Conservation (phyloP, 2,113 vertebrate genomes). For the Nibea coibor region DNA sequence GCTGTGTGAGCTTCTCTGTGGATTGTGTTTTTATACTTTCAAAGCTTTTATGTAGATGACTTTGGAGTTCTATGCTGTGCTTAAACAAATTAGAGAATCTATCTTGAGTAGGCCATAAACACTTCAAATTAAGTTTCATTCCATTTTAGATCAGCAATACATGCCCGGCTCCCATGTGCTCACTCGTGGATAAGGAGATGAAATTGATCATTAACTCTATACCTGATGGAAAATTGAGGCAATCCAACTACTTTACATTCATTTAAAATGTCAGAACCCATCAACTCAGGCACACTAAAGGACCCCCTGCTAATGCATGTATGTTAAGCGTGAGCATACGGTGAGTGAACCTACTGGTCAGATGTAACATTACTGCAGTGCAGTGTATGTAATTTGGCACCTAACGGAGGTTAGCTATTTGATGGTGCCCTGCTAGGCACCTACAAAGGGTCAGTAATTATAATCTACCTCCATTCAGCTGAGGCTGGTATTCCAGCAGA, state of each 20-base stretch:
- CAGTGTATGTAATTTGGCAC: background rate
- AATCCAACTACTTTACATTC: background rate
- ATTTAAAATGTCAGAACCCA: background rate
- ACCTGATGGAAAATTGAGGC: background rate
- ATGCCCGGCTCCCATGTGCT: background rate
- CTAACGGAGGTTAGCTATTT: background rate
- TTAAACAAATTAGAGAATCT: background rate
- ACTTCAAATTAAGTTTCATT: background rate
- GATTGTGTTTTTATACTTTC: too few relatives aligned
- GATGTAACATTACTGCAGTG: background rate
- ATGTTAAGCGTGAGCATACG: background rate
- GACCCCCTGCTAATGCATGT: background rate
- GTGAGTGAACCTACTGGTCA: background rate
- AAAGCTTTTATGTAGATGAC: too few relatives aligned
- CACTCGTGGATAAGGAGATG: background rate
- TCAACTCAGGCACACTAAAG: background rate
- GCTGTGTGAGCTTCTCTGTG: too few relatives aligned
- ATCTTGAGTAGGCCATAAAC: background rate
- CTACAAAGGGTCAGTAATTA: constrained; percentile 10
- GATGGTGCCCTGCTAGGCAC: background rate
- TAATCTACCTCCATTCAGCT: background rate
- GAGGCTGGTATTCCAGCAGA: background rate
- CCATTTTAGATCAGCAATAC: background rate
- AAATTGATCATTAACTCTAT: background rate
- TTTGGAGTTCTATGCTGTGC: too few relatives aligned